Evolutionary conservation across 2,888 invertebrate genomes (phyloP), one percentile per base, ranked within the genome.

Genomic region (Pemphredon lugubris): DNA sequence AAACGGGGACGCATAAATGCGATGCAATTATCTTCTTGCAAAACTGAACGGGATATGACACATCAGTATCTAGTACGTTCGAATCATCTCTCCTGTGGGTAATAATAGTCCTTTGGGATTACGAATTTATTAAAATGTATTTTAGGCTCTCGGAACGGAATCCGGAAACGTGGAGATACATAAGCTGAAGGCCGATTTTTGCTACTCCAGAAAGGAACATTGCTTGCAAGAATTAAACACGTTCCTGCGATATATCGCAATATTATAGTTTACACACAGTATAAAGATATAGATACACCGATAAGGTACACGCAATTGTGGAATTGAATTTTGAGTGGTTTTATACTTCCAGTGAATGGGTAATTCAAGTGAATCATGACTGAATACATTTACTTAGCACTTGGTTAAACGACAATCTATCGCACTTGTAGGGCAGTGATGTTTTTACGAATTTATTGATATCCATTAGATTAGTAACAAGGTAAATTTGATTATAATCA

Each of bases 51-150:
- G 11, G 88, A 90, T 65, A 87, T 85, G 77, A 72, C 59, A 16
- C 83, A 87, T 72, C 89, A 90, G 47, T 91, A 91, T 79, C 84
- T 92, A 89, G 92, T 91, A 86, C 87, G n/a, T n/a, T n/a, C n/a
- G n/a, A n/a, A n/a, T n/a, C n/a, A n/a, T n/a, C n/a, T n/a, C n/a
- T n/a, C n/a, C n/a, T n/a, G n/a, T n/a, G n/a, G n/a, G n/a, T n/a
- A n/a, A n/a, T n/a, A n/a, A n/a, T n/a, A n/a, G n/a, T n/a, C n/a
- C n/a, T n/a, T n/a, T n/a, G n/a, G n/a, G n/a, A n/a, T n/a, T n/a
- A n/a, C n/a, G n/a, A n/a, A n/a, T n/a, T n/a, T n/a, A 50, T 18
- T 37, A 21, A 26, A 13, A 48, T 75, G n/a, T 48, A 78, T 90
- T 90, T 70, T 74, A 92, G 92, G 89, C 91, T 34, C 85, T 92